Evolutionary conservation across 2,113 vertebrate species (phyloP).

Genomic region (Oncorhynchus keta): DNA sequence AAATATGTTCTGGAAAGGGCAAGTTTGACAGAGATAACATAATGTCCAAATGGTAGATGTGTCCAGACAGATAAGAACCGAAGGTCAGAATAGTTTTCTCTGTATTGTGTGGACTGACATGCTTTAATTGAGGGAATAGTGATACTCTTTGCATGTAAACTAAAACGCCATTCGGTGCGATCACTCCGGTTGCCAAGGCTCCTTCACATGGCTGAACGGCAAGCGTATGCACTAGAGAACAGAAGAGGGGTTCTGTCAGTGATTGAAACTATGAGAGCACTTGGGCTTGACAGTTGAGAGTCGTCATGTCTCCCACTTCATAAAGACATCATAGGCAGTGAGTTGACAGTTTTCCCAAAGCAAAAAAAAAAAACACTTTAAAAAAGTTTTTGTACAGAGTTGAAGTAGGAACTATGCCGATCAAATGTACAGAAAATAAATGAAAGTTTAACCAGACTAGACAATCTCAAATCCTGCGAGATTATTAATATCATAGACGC

Average conservation of each 20-base stretch:
- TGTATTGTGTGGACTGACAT: neutral
- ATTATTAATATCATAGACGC: neutral
- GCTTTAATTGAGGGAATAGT: neutral
- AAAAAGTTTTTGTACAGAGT: neutral
- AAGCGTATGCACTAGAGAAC: neutral
- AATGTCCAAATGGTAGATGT: neutral
- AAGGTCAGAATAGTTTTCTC: neutral
- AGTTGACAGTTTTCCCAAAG: constrained; percentile 5
- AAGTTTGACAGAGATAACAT: constrained; percentile 1
- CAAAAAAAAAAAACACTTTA: neutral
- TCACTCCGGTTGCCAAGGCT: neutral
- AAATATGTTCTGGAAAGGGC: neutral
- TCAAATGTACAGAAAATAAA: neutral
- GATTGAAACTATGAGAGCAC: neutral
- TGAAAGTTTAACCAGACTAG: neutral
- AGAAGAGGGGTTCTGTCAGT: neutral
- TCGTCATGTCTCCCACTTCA: neutral
- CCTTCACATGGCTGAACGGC: too few species aligned
- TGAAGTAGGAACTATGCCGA: neutral
- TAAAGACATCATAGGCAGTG: constrained; percentile 4
- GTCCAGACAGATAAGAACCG: neutral
- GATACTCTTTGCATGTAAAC: neutral
- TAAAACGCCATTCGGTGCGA: neutral
- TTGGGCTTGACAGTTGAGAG: constrained; percentile 12
- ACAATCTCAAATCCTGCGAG: neutral